Percentiles rank a stretch among this genome's conserved stretches.
These are phyloP conservation scores for Fringilla coelebs DNA, from an alignment of 2,797 vertebrate species.

Conservation along the genomic window DNA sequence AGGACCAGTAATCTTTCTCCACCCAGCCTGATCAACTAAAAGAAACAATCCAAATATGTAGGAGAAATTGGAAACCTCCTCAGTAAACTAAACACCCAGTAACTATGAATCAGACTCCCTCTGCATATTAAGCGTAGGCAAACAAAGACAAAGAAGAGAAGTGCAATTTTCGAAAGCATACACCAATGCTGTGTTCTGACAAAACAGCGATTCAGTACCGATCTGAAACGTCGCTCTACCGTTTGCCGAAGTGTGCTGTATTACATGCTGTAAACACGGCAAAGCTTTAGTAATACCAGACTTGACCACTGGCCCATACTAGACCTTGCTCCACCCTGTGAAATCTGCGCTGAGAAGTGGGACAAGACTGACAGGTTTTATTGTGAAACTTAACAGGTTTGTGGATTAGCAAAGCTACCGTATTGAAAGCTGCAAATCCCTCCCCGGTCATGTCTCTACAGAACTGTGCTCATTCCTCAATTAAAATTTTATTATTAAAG, in stretches of 20 bases:
- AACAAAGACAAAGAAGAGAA: background rate
- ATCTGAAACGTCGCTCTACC: background rate
- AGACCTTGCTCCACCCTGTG: conserved; percentile 7
- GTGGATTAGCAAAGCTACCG: conserved; percentile 22
- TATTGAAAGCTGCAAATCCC: background rate
- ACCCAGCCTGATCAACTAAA: background rate
- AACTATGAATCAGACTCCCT: background rate
- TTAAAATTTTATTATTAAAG: background rate
- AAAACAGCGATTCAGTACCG: background rate
- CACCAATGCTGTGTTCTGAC: background rate
- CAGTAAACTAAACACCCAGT: background rate
- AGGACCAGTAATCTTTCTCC: background rate
- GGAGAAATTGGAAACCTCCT: background rate
- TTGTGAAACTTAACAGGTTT: conserved; percentile 46
- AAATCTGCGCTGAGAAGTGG: background rate
- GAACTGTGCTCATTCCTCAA: background rate
- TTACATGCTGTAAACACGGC: background rate
- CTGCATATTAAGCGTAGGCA: background rate
- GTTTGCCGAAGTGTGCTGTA: background rate
- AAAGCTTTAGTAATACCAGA: background rate
- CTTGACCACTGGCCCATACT: conserved; percentile 28
- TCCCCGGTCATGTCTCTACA: background rate
- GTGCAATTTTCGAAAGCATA: background rate
- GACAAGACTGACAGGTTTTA: conserved; percentile 43
- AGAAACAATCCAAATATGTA: background rate